phyloP scores from a whole-genome alignment of 2,113 vertebrate species.

The Trachemys scripta region DNA sequence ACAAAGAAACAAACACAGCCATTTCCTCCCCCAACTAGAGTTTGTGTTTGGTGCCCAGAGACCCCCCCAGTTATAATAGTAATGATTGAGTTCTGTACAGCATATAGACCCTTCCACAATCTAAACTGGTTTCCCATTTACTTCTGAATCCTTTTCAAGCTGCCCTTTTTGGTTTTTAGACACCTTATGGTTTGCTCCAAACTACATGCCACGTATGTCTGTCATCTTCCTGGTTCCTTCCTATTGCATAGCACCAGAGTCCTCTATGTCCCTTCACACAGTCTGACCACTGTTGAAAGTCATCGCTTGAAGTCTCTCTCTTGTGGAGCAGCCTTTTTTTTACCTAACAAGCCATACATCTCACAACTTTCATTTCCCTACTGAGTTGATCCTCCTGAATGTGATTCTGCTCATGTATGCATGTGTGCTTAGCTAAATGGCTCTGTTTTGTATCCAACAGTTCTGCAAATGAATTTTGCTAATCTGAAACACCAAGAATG shows the following conservation, averaged over 20 bases:
- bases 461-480: constrained; percentile 15
- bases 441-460: constrained; percentile 5
- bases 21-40: not conserved
- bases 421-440: not conserved
- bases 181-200: not conserved
- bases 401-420: not conserved
- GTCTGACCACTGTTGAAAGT: not conserved
- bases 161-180: not conserved
- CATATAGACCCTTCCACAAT: rapidly evolving
- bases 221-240: not conserved
- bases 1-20: not conserved
- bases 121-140: not conserved
- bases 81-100: not conserved
- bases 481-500: not conserved
- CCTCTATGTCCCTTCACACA: not conserved
- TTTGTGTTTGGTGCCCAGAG: not conserved
- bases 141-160: not conserved
- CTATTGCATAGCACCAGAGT: not conserved
- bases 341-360: not conserved
- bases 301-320: not conserved
- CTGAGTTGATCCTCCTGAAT: not conserved
- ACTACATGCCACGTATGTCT: not conserved
- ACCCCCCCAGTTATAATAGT: not conserved
- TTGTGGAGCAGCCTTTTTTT: not conserved
- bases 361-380: not conserved